Evolutionary conservation across 2,113 vertebrate species (phyloP).

Genomic region (Engystomops pustulosus): DNA sequence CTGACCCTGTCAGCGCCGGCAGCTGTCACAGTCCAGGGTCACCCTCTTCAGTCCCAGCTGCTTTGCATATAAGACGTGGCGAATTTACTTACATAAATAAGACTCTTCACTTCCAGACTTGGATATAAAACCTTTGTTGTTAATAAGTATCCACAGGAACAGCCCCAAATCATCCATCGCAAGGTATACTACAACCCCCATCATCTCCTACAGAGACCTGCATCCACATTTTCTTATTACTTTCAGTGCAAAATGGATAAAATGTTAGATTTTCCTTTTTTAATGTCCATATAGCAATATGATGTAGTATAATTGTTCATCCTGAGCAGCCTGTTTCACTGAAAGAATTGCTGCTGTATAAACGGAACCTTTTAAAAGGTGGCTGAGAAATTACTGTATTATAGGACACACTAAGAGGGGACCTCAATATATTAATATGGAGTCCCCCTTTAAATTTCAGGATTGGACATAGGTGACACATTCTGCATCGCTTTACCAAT

Average conservation of each 20-base stretch:
- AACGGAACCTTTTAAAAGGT: no score
- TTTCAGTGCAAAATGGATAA: no score
- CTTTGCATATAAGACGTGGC: constrained; percentile 74
- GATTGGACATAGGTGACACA: neutral
- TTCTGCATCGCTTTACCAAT: neutral
- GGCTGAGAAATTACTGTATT: no score
- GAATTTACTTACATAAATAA: constrained; percentile 73
- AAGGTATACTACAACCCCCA: neutral
- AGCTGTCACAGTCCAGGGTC: neutral
- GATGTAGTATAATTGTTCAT: neutral
- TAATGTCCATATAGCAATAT: neutral
- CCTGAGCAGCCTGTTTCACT: neutral
- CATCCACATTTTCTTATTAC: no score
- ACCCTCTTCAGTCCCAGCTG: neutral
- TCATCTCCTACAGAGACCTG: neutral
- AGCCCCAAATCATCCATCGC: no score
- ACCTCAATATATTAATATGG: neutral
- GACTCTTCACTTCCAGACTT: neutral
- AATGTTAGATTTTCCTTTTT: no score
- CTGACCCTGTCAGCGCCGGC: no score
- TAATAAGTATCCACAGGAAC: neutral
- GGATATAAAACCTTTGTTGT: constrained; percentile 67
- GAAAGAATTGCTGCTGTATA: no score
- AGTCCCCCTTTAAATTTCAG: neutral
- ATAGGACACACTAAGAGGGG: neutral